phyloP scores from a whole-genome alignment of 2,888 invertebrate genomes.

The Gerris lacustris region DNA sequence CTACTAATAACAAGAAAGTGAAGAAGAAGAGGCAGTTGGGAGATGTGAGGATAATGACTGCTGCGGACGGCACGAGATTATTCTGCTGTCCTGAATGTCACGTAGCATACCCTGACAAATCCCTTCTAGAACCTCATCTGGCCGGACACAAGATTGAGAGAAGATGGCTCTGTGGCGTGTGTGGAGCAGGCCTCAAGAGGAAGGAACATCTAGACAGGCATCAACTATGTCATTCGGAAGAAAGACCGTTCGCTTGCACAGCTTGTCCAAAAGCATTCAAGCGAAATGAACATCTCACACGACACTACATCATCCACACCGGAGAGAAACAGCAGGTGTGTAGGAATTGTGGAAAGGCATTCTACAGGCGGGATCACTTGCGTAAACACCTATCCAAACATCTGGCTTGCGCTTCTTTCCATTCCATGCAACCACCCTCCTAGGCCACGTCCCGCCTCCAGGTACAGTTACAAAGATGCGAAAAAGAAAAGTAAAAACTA shows the following conservation, averaged over 20 bases:
- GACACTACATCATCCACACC: conserved; percentile 43
- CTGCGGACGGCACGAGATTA: conserved; percentile 38
- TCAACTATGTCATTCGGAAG: conserved; percentile 40
- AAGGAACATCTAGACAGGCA: conserved; percentile 43
- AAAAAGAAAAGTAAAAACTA: not conserved
- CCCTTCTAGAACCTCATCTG: conserved; percentile 39
- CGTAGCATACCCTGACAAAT: conserved; percentile 38
- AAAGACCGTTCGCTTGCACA: conserved; percentile 36
- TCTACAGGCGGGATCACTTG: conserved; percentile 42
- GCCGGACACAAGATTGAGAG: conserved; percentile 32
- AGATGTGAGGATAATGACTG: conserved; percentile 32
- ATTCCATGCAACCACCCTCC: conserved; percentile 5
- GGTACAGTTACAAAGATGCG: conserved; percentile 1
- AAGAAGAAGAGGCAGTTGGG: conserved; percentile 28
- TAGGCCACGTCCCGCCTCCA: conserved; percentile 1
- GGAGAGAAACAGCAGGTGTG: conserved; percentile 42
- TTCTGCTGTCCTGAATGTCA: conserved; percentile 42
- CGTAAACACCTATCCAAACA: conserved; percentile 42
- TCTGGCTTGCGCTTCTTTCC: conserved; percentile 28
- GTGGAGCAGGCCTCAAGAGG: conserved; percentile 42
- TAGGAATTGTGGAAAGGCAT: conserved; percentile 39
- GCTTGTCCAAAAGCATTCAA: conserved; percentile 36
- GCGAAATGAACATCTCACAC: conserved; percentile 42
- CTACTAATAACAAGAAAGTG: conserved; percentile 1
- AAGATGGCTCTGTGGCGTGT: conserved; percentile 39